A percentile compares a stretch with the other conserved stretches of the same genome.
These are phyloP conservation scores for Drosophila carrolli DNA, from an alignment of 1,140 invertebrate genomes.

Conservation along the genomic window DNA sequence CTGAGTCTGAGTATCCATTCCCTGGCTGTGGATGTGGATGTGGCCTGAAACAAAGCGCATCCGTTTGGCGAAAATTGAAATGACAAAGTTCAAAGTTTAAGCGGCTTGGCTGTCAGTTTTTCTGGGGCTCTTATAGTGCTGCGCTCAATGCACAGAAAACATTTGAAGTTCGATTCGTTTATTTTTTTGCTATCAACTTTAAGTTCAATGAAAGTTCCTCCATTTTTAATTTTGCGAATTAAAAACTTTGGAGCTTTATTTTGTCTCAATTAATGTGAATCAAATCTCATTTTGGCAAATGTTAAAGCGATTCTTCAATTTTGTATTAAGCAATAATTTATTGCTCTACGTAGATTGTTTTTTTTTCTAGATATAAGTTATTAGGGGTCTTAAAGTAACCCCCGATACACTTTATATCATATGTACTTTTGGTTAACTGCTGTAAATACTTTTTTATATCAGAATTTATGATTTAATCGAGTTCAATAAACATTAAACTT, in stretches of 20 bases:
- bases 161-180: not conserved
- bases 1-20: constrained; percentile 14
- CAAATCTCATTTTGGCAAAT: too few species aligned
- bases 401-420: too few species aligned
- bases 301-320: too few species aligned
- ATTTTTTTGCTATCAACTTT: not conserved
- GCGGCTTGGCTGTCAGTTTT: constrained; percentile 81
- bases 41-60: constrained; percentile 78
- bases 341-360: too few species aligned
- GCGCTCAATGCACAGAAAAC: constrained; percentile 10
- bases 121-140: constrained; percentile 48
- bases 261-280: too few species aligned
- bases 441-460: too few species aligned
- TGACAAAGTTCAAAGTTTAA: constrained; percentile 84
- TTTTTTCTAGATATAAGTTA: too few species aligned
- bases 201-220: not conserved
- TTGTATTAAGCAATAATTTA: too few species aligned
- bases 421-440: too few species aligned
- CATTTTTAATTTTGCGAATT: not conserved
- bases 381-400: too few species aligned
- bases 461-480: too few species aligned
- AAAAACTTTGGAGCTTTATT: not conserved
- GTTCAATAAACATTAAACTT: too few species aligned
- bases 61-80: constrained; percentile 84
- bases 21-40: constrained; percentile 17